Evolutionary conservation across 2,888 invertebrate species (phyloP), one percentile per base, ranked within the genome.

Genomic region (Hypsopygia costalis): DNA sequence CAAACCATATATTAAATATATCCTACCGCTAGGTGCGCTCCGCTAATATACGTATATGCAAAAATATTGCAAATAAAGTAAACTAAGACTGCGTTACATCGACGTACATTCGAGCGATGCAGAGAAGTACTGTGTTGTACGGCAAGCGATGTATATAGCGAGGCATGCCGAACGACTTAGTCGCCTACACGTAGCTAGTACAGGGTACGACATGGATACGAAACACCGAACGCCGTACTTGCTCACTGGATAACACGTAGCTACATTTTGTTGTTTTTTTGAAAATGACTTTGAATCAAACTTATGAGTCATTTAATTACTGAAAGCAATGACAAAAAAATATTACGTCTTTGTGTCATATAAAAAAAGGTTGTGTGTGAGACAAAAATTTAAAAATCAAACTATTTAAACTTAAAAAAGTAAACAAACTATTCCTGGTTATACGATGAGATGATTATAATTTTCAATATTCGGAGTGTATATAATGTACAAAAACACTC

Each of bases 81-180:
- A 60, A 41, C 52, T 55, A 16, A 16, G 65, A 61, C 38, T 37
- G 43, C 40, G 43, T 46, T 66, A 65, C 58, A 64, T 44, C 56
- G 57, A 62, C 52, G 50, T 54, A 51, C 55, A 47, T 4, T 45
- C 47, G 53, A 52, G 55, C 58, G 52, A 44, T 49, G 25, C 16
- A 16, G 16, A 49, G n/a, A n/a, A n/a, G 21, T 31, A 33, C 34
- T 32, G 40, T 22, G 41, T 42, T 37, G 31, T 28, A 43, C 61
- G 51, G 64, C 67, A 74, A 73, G 75, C 78, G 54, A 65, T 67
- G 66, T 53, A 63, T 43, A 63, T 43, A 55, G 61, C 64, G 44
- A 49, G 43, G 49, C 62, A 65, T 59, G 56, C 65, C 58, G 37
- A 43, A 53, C 58, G 54, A 56, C 44, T 44, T 51, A 25, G 3